Evolutionary conservation across 35 echinoderm and acorn worm genomes (phyloP).

Genomic region (Eucidaris tribuloides): DNA sequence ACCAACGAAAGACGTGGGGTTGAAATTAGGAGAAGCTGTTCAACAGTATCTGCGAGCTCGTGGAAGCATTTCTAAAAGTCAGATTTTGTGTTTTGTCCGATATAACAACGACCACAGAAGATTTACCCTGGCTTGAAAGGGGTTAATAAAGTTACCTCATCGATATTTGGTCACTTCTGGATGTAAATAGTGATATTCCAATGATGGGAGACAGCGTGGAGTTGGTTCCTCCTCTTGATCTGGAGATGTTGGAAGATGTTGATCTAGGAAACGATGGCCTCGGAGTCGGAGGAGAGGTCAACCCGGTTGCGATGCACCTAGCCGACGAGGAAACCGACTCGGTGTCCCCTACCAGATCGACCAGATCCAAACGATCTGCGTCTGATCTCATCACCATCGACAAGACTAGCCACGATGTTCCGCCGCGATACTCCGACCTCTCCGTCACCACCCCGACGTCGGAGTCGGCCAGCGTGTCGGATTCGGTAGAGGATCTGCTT

Average conservation of each 20-base stretch:
- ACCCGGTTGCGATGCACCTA: neutral
- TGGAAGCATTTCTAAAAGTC: no score
- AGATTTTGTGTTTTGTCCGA: no score
- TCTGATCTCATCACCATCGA: neutral
- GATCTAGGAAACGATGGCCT: neutral
- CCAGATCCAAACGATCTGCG: neutral
- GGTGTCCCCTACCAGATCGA: conserved; percentile 1
- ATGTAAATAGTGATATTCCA: no score
- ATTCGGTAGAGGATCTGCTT: conserved; percentile 17
- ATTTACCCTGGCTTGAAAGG: no score
- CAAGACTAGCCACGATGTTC: neutral
- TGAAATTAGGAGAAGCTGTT: no score
- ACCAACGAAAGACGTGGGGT: no score
- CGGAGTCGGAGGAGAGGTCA: neutral
- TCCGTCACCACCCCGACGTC: neutral
- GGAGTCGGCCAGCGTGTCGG: neutral
- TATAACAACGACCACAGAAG: no score
- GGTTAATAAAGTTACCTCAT: no score
- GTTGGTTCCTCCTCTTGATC: no score
- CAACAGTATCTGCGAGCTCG: no score
- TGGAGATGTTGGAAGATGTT: neutral
- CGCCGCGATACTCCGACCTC: conserved; percentile 5
- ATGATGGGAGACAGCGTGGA: no score
- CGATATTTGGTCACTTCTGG: no score
- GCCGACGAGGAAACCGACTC: neutral